A percentile compares a stretch with the other conserved stretches of the same genome.
Conservation (phyloP, 1,140 invertebrate genomes). For the Drosophila simulans region DNA sequence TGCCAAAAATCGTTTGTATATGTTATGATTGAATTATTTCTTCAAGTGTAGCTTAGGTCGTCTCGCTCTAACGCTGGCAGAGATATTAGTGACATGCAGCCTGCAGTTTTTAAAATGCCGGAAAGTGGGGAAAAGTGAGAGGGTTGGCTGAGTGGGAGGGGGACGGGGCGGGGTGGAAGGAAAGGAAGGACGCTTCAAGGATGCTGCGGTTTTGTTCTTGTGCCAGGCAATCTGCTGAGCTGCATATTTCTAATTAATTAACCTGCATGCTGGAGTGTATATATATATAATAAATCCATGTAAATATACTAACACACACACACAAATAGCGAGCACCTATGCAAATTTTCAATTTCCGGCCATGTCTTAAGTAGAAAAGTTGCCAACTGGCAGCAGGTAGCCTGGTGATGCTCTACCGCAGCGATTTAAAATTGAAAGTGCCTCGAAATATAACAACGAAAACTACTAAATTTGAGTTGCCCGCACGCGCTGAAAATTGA, state of each 20-base stretch:
- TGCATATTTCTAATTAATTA: constrained; percentile 78
- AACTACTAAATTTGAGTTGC: too few species aligned
- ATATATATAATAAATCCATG: constrained; percentile 24
- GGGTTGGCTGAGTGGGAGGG: background rate
- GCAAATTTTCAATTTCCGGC: constrained; percentile 23
- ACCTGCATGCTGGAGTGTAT: constrained; percentile 54
- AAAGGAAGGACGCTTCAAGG: constrained; percentile 28
- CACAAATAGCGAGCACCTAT: background rate
- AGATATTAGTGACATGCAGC: constrained; percentile 76
- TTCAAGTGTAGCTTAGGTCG: background rate
- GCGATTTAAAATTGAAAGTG: background rate
- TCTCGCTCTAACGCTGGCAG: constrained; percentile 13
- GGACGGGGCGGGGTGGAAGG: background rate
- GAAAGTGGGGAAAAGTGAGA: constrained; percentile 15
- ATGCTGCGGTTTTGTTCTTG: constrained; percentile 41
- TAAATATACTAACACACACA: constrained; percentile 4
- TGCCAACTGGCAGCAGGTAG: background rate
- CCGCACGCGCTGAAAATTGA: too few species aligned
- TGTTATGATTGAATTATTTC: background rate
- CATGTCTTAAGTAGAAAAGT: constrained; percentile 13
- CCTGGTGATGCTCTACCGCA: background rate
- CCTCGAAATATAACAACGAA: too few species aligned
- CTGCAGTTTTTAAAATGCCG: constrained; percentile 69
- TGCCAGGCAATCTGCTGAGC: constrained; percentile 61
- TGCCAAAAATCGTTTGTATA: too few species aligned